Conservation (phyloP, 2,888 invertebrate species). For the Drosophila stalkeri region DNA sequence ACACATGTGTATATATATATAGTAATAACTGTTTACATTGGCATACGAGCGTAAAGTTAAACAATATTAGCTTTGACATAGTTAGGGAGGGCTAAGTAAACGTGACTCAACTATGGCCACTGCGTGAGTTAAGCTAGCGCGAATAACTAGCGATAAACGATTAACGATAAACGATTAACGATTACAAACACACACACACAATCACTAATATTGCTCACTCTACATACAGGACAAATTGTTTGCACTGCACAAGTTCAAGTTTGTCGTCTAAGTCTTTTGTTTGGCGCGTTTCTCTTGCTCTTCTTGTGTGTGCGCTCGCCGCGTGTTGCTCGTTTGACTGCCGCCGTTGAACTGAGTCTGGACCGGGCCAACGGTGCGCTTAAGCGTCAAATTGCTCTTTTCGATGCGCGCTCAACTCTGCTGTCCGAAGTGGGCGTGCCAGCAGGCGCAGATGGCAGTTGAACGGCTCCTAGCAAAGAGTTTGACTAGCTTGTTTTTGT, state of each 20-base stretch:
- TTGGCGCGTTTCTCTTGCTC: constrained; percentile 30
- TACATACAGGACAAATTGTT: constrained; percentile 34
- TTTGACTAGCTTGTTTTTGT: neutral
- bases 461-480: constrained; percentile 35
- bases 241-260: constrained; percentile 79
- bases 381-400: constrained; percentile 80
- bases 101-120: constrained; percentile 20
- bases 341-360: constrained; percentile 83
- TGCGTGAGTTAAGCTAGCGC: neutral
- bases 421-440: constrained; percentile 14
- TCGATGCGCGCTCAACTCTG: constrained; percentile 12
- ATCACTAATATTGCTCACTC: neutral
- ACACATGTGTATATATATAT: neutral
- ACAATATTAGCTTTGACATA: constrained; percentile 37
- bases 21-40: constrained; percentile 24
- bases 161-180: constrained; percentile 9
- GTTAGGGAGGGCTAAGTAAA: constrained; percentile 7
- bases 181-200: constrained; percentile 14
- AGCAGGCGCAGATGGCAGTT: constrained; percentile 3
- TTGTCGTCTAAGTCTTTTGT: constrained; percentile 77
- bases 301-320: constrained; percentile 16
- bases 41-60: constrained; percentile 13
- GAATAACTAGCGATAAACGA: neutral
- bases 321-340: constrained; percentile 81
- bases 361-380: constrained; percentile 70